Base-by-base conservation (phyloP, 2,113 vertebrate species). In the Microcebus lehilahytsara region DNA sequence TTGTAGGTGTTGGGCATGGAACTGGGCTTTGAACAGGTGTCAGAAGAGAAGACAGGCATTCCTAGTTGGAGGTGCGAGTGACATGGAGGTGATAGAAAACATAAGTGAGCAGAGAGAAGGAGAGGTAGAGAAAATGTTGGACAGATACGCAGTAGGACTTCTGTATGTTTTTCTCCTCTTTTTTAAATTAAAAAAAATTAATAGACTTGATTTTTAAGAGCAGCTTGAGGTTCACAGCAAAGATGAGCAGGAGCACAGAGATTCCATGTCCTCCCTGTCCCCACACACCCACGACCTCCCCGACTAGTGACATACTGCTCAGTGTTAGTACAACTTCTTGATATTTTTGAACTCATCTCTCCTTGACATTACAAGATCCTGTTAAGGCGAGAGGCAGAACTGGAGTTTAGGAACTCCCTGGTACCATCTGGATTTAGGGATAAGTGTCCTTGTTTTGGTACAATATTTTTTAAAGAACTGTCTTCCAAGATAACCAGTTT, bases 301-400 rank as follows among this genome's bases (percentile, higher is more conserved):
- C 1, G 1, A 0, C 12, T 6, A 7, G 5, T 1, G 19, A 19
- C 27, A 11, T 11, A 1, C 4, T 1, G 8, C 23, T 3, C 10
- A 16, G 5, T 46, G 9, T 9, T 34, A 19, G 13, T 9, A 42
- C 30, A 34, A 37, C 42, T 79, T 91, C 17, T 22, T 60, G 23
- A 1, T 37, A 27, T 13, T 75, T 91, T 78, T 71, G 10, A 46
- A n/a, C 22, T 53, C 58, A 11, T 71, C 14, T 56, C n/a, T 67
- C 7, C 77, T 95, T 37, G 62, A 1, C 40, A 22, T 67, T 85
- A 32, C 53, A 51, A 60, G 77, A 94, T 20, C 2, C n/a, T 88
- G 37, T 53, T 6, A 66, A 62, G 60, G 40, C 20, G 56, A 87
- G 60, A 60, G n/a, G 19, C 30, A 30, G 17, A 42, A 27, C 1